phyloP scores from a whole-genome alignment of 2,113 vertebrate species.

The Stigmatopora argus region DNA sequence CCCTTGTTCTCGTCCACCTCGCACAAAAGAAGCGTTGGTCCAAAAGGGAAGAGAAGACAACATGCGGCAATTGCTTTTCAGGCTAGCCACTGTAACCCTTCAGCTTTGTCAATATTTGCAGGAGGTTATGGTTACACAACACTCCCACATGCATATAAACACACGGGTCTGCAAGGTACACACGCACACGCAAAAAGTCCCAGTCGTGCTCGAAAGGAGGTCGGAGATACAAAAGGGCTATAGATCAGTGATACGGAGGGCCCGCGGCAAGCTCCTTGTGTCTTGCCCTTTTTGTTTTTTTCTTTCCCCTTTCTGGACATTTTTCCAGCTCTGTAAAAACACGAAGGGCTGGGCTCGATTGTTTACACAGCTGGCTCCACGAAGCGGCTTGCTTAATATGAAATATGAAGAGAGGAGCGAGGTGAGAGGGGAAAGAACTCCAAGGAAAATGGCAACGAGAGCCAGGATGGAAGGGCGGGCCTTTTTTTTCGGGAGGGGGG shows the following conservation, averaged over 20 bases:
- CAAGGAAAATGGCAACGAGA: slow-evolving; percentile 36
- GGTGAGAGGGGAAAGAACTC: slow-evolving; percentile 42
- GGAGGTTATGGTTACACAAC: slow-evolving; percentile 59
- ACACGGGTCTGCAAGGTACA: slow-evolving; percentile 28
- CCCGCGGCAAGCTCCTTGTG: slow-evolving; percentile 40
- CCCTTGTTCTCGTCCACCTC: slow-evolving; percentile 6
- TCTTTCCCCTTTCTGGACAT: slow-evolving; percentile 35
- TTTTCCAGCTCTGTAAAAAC: slow-evolving; percentile 55
- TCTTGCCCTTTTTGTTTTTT: slow-evolving; percentile 23
- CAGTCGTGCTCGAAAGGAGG: slow-evolving; percentile 49
- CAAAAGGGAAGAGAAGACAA: not conserved
- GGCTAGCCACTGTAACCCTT: slow-evolving; percentile 48
- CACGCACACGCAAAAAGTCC: slow-evolving; percentile 44
- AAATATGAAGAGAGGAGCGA: slow-evolving; percentile 68
- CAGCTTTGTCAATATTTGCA: slow-evolving; percentile 61
- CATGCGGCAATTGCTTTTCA: slow-evolving; percentile 39
- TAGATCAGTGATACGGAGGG: slow-evolving; percentile 48
- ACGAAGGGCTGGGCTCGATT: slow-evolving; percentile 51
- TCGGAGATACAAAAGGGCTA: slow-evolving; percentile 49
- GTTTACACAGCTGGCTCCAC: slow-evolving; percentile 74
- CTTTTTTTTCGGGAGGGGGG: not conserved
- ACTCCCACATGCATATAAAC: slow-evolving; percentile 42
- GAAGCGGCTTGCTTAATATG: slow-evolving; percentile 74
- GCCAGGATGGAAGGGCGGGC: slow-evolving; percentile 42
- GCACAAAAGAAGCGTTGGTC: slow-evolving; percentile 1